Conservation (phyloP, 2,113 vertebrate genomes). For the Litocranius walleri region DNA sequence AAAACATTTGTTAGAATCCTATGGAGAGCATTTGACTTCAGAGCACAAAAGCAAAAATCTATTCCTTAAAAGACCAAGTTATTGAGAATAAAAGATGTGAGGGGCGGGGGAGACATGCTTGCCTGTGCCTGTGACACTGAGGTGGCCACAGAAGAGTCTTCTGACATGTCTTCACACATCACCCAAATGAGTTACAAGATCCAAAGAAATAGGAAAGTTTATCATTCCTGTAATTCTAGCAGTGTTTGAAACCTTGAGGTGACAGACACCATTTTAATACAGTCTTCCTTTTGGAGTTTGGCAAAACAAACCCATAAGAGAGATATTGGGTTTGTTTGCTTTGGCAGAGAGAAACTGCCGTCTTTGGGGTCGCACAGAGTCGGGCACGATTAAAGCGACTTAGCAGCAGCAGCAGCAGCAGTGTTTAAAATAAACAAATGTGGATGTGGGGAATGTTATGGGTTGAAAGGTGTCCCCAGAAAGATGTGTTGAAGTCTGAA, state of each 20-base stretch:
- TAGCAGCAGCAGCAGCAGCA: too few species aligned
- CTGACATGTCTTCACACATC: background rate
- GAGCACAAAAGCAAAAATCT: background rate
- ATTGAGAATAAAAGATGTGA: background rate
- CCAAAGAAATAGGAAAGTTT: slow-evolving; percentile 10
- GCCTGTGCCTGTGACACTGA: background rate
- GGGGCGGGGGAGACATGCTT: accelerated
- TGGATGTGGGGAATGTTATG: background rate
- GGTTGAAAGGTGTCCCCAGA: background rate
- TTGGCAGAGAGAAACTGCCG: slow-evolving; percentile 11
- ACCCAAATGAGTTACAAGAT: background rate
- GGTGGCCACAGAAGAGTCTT: background rate
- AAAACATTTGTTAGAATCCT: slow-evolving; percentile 26
- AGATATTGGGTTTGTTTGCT: slow-evolving; percentile 66
- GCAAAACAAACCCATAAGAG: slow-evolving; percentile 33
- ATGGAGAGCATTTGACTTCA: background rate
- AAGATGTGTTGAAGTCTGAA: background rate
- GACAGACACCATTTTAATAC: slow-evolving; percentile 42
- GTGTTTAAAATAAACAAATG: background rate
- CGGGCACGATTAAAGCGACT: too few species aligned
- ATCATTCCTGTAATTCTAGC: slow-evolving; percentile 39
- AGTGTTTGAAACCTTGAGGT: slow-evolving; percentile 32
- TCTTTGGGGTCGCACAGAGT: too few species aligned
- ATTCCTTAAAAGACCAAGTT: background rate
- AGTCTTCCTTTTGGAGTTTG: slow-evolving; percentile 33